Evolutionary conservation across 1,140 invertebrate species (phyloP).

Genomic region (Belonocnema kinseyi): DNA sequence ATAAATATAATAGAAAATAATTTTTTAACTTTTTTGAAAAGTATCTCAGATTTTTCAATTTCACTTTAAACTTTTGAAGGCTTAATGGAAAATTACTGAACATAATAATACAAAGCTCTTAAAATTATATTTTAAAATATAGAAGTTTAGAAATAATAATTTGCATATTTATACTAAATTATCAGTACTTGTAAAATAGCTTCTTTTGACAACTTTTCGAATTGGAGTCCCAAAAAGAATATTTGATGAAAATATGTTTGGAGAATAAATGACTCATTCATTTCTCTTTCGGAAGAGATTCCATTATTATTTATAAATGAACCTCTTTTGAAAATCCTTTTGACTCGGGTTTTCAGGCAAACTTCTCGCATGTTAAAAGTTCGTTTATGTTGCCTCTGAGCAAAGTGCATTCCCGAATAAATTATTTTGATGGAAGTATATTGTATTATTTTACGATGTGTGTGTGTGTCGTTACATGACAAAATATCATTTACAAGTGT

Average conservation of each 20-base stretch:
- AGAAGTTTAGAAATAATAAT: no score
- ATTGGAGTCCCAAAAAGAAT: no score
- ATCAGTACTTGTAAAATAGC: no score
- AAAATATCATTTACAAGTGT: not conserved
- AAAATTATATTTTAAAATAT: no score
- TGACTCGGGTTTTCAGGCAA: not conserved
- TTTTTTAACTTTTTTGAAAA: no score
- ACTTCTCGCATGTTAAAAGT: constrained; percentile 12
- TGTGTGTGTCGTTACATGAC: not conserved
- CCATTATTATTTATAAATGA: not conserved
- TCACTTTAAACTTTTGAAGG: no score
- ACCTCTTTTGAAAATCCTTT: constrained; percentile 11
- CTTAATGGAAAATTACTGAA: no score
- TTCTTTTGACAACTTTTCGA: no score
- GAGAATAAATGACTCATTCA: not conserved
- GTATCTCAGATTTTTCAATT: no score
- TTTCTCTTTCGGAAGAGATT: not conserved
- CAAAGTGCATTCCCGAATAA: not conserved
- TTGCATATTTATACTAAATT: no score
- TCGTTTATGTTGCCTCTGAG: not conserved
- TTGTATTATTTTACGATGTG: not conserved
- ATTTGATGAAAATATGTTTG: not conserved
- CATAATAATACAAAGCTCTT: rapidly evolving
- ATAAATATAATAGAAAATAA: no score
- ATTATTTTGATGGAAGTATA: constrained; percentile 18